Conservation (phyloP, 2,888 invertebrate genomes). For the Chrysopilus asiliformis region DNA sequence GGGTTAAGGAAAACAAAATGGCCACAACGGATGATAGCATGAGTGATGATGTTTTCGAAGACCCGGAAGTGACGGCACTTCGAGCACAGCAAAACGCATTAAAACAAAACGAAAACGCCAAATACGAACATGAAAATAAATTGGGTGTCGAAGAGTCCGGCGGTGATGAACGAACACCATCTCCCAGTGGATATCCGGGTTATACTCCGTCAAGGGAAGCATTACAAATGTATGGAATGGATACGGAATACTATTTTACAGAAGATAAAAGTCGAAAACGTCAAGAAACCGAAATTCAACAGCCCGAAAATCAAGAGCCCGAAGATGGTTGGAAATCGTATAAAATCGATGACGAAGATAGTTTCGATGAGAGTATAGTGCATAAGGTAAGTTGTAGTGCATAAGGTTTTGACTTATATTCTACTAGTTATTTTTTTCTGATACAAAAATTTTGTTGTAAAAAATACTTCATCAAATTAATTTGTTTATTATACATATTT, state of each 20-base stretch:
- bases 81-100: conserved; percentile 24
- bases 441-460: no score
- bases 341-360: conserved; percentile 32
- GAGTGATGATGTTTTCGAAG: conserved; percentile 75
- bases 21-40: conserved; percentile 62
- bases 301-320: conserved; percentile 3
- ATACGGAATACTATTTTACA: conserved; percentile 15
- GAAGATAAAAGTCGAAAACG: conserved; percentile 21
- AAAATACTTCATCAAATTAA: no score
- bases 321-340: conserved; percentile 35
- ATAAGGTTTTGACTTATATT: no score
- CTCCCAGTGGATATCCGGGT: conserved; percentile 67
- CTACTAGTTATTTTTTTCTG: no score
- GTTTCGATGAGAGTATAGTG: conserved; percentile 43
- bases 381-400: no score
- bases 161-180: conserved; percentile 38
- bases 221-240: conserved; percentile 39
- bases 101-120: conserved; percentile 2
- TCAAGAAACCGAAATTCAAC: conserved; percentile 10
- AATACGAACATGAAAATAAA: conserved; percentile 14
- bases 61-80: conserved; percentile 37
- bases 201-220: conserved; percentile 63
- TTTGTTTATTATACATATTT: no score
- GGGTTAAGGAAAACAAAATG: conserved; percentile 27
- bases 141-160: conserved; percentile 19